Conservation (phyloP, 2,797 vertebrate genomes). For the Notamacropus eugenii region DNA sequence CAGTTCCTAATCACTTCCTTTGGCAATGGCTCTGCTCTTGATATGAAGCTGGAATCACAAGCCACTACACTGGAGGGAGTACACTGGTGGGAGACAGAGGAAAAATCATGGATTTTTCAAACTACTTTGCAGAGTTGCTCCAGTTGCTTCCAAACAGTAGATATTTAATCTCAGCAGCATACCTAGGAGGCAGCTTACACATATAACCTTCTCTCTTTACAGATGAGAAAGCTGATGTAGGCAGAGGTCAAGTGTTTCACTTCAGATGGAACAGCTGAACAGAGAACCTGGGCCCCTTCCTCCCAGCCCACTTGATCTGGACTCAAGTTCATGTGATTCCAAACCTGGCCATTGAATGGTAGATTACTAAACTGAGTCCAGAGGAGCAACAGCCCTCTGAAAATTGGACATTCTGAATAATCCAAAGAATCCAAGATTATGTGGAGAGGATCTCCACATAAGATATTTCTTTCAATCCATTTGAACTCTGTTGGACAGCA, state of each 20-base stretch:
- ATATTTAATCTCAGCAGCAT: constrained; percentile 72
- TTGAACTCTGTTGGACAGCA: neutral
- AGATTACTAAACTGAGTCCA: neutral
- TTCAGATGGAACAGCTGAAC: neutral
- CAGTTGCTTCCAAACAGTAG: constrained; percentile 73
- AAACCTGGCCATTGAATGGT: neutral
- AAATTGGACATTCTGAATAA: neutral
- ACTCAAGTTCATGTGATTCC: neutral
- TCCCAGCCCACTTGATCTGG: neutral
- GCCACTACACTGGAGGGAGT: constrained; percentile 33
- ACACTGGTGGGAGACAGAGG: constrained; percentile 63
- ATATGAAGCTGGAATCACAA: neutral
- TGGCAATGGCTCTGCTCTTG: neutral
- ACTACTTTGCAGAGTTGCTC: constrained; percentile 69
- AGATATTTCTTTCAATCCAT: constrained; percentile 2
- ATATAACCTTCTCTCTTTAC: constrained; percentile 76
- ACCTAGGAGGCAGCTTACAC: constrained; percentile 68
- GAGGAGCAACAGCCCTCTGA: neutral
- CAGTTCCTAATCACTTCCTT: neutral
- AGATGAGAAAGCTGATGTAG: constrained; percentile 53
- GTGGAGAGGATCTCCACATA: neutral
- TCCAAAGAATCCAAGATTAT: neutral
- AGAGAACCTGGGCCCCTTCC: neutral
- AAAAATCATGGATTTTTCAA: constrained; percentile 67
- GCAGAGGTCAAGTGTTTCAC: constrained; percentile 53